phyloP scores from a whole-genome alignment of 1,140 invertebrate species.

The Aphis gossypii region DNA sequence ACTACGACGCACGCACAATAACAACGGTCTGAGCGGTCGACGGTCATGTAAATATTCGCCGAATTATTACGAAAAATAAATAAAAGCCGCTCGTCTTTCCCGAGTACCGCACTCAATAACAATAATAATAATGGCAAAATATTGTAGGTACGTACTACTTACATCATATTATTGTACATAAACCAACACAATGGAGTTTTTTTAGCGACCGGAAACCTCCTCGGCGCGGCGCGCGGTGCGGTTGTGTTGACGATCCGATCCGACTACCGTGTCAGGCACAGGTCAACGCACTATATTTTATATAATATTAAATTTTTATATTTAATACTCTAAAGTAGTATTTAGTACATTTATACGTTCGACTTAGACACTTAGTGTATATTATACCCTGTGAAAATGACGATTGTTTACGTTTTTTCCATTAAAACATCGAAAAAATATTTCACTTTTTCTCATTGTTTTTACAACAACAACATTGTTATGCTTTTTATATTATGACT shows the following conservation, averaged over 20 bases:
- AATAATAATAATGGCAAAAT: neutral
- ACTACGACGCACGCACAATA: neutral
- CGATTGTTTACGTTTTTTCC: neutral
- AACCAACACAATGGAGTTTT: neutral
- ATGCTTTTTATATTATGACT: neutral
- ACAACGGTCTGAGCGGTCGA: neutral
- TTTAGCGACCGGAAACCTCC: neutral
- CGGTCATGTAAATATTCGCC: neutral
- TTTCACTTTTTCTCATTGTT: neutral
- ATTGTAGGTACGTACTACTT: neutral
- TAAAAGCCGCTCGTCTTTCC: neutral
- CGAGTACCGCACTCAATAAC: neutral
- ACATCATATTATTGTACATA: neutral
- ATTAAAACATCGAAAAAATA: neutral
- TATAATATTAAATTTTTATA: neutral
- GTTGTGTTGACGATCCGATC: neutral
- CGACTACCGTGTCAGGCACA: neutral
- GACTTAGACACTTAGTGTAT: neutral
- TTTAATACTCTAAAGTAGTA: neutral
- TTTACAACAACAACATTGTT: neutral
- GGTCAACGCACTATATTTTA: neutral
- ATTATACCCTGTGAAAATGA: neutral
- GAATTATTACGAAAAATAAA: conserved; percentile 10
- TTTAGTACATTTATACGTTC: neutral
- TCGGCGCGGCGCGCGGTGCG: neutral